These are phyloP conservation scores for Artibeus jamaicensis DNA, from an alignment of 2,797 vertebrate genomes.

Conservation along the genomic window DNA sequence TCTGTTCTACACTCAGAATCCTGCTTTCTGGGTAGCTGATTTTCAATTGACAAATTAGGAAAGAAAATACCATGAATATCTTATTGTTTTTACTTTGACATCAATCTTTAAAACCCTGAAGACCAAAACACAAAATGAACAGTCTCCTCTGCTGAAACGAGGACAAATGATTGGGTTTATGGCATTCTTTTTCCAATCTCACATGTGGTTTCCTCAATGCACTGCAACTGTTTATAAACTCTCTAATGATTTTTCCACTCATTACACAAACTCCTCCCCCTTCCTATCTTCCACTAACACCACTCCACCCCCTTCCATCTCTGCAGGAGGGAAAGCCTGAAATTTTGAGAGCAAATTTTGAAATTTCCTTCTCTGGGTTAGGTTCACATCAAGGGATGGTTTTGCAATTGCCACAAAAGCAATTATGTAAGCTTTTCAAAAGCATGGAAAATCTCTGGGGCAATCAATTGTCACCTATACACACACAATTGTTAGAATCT, in stretches of 20 bases:
- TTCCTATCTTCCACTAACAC: neutral
- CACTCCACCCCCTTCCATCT: neutral
- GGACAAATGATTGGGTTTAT: neutral
- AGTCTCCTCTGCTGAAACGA: slow-evolving; percentile 30
- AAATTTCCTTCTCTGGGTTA: slow-evolving; percentile 26
- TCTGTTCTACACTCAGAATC: neutral
- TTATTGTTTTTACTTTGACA: slow-evolving; percentile 44
- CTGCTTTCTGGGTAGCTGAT: neutral
- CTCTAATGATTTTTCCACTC: slow-evolving; percentile 11
- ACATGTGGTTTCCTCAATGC: neutral
- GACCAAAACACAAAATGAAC: neutral
- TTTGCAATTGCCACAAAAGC: neutral
- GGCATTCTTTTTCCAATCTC: neutral
- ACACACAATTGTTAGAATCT: neutral
- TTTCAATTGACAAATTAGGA: slow-evolving; percentile 46
- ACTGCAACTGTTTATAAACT: slow-evolving; percentile 22
- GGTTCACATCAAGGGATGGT: neutral
- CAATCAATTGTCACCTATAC: neutral
- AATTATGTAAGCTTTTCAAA: slow-evolving; percentile 46
- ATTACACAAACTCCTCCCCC: neutral
- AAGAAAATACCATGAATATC: neutral
- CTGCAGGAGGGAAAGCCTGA: neutral
- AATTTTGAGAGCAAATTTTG: neutral
- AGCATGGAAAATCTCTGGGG: neutral
- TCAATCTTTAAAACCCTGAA: neutral